phyloP scores from a whole-genome alignment of 2,797 vertebrate genomes.

The Eulemur albifrons region DNA sequence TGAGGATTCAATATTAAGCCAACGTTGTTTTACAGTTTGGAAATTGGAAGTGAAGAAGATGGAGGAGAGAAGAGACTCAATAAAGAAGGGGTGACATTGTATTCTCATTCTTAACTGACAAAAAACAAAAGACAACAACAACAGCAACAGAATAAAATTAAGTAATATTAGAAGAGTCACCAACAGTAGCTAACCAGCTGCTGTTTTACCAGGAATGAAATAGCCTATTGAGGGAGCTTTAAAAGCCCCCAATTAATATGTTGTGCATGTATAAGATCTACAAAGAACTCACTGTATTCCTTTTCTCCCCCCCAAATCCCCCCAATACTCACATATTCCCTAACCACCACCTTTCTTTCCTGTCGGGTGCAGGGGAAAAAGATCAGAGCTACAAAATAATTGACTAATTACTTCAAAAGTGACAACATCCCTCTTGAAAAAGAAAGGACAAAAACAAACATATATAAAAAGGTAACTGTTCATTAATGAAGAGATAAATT shows the following conservation, averaged over 20 bases:
- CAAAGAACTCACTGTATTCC: slow-evolving; percentile 87
- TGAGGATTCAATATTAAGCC: slow-evolving; percentile 70
- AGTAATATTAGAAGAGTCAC: slow-evolving; percentile 83
- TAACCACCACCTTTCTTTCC: slow-evolving; percentile 76
- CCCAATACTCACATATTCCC: slow-evolving; percentile 59
- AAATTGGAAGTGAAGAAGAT: slow-evolving; percentile 50
- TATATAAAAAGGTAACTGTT: slow-evolving; percentile 83
- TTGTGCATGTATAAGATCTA: slow-evolving; percentile 83
- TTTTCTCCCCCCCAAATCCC: slow-evolving; percentile 71
- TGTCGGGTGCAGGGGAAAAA: slow-evolving; percentile 76
- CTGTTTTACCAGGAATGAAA: slow-evolving; percentile 82
- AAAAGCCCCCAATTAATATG: slow-evolving; percentile 86
- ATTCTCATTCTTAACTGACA: slow-evolving; percentile 55
- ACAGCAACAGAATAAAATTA: slow-evolving; percentile 74
- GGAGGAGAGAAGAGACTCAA: background rate
- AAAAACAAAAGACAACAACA: slow-evolving; percentile 75
- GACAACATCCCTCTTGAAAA: slow-evolving; percentile 80
- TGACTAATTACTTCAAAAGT: slow-evolving; percentile 84
- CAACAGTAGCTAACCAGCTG: slow-evolving; percentile 84
- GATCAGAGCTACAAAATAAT: slow-evolving; percentile 83
- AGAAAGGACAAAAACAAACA: slow-evolving; percentile 82
- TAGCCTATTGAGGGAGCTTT: slow-evolving; percentile 84
- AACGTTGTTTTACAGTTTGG: slow-evolving; percentile 52
- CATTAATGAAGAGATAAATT: slow-evolving; percentile 85
- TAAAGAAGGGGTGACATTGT: background rate